A percentile compares a stretch with the other conserved stretches of the same genome.
Conservation (phyloP, 2,113 vertebrate genomes). For the Morone chrysops region DNA sequence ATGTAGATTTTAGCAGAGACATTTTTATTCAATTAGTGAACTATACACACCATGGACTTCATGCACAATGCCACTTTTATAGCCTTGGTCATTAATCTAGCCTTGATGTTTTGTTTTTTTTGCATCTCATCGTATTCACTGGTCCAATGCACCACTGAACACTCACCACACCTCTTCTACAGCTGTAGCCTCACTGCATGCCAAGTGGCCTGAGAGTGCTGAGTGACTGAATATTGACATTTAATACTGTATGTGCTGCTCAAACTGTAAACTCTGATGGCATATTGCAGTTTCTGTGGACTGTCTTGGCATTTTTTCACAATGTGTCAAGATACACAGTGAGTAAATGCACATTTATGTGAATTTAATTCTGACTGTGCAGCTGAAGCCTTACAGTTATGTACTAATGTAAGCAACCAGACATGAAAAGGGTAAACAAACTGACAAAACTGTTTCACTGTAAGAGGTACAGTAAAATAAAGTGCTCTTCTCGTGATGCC, state of each 20-base stretch:
- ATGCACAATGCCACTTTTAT: not conserved
- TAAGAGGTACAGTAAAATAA: slow-evolving; percentile 19
- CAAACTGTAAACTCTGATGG: slow-evolving; percentile 9
- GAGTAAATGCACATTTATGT: not conserved
- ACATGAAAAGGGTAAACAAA: too few species aligned
- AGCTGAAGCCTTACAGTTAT: not conserved
- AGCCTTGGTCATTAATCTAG: slow-evolving; percentile 9
- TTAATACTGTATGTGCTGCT: not conserved
- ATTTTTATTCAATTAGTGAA: not conserved
- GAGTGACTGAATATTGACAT: slow-evolving; percentile 21
- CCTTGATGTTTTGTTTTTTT: slow-evolving; percentile 36
- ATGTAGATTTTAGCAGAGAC: not conserved
- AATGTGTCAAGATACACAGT: not conserved
- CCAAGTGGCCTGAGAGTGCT: slow-evolving; percentile 42
- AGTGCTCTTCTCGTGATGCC: slow-evolving; percentile 20
- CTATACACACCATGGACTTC: not conserved
- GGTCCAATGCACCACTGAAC: slow-evolving; percentile 42
- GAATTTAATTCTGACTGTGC: not conserved
- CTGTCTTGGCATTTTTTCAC: not conserved
- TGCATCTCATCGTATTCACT: slow-evolving; percentile 38
- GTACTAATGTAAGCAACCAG: not conserved
- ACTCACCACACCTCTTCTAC: slow-evolving; percentile 37
- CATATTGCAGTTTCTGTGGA: not conserved
- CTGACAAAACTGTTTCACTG: not conserved
- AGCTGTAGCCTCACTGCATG: slow-evolving; percentile 47